Evolutionary conservation across 2,888 invertebrate species (phyloP).

Genomic region (Papilio gigon): DNA sequence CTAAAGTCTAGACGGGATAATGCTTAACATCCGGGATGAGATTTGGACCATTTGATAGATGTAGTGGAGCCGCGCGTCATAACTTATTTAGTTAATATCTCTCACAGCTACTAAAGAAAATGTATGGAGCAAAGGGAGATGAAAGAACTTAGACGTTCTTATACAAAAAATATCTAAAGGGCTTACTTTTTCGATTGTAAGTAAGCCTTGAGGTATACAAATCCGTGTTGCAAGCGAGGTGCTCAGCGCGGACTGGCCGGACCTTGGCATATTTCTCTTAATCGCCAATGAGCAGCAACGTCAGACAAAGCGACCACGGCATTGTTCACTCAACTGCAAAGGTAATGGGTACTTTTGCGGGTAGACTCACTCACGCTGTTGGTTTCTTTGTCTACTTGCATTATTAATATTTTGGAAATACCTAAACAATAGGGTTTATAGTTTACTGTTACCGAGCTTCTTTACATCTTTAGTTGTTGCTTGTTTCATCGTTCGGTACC

Average conservation of each 20-base stretch:
- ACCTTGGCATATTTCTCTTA: conserved; percentile 31
- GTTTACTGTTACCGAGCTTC: too few species aligned
- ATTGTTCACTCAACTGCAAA: conserved; percentile 10
- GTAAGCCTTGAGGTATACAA: conserved; percentile 8
- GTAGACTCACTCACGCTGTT: not conserved
- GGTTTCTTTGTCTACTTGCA: not conserved
- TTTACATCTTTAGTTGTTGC: not conserved
- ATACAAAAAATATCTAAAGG: not conserved
- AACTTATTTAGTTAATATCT: not conserved
- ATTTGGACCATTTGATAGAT: not conserved
- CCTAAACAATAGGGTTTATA: not conserved
- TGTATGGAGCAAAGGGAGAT: not conserved
- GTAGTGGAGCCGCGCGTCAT: not conserved
- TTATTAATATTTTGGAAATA: not conserved
- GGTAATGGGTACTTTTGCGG: not conserved
- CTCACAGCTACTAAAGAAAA: not conserved
- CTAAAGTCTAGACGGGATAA: conserved; percentile 8
- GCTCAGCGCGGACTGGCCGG: not conserved
- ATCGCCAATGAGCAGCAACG: conserved; percentile 23
- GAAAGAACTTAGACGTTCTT: not conserved
- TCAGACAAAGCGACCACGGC: not conserved
- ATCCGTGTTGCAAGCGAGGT: not conserved
- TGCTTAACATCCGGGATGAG: conserved; percentile 15
- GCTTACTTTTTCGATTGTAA: conserved; percentile 1
- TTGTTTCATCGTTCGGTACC: not conserved